These are phyloP conservation scores for Glandiceps talaboti DNA, from an alignment of 53 echinoderm and acorn worm species.

Conservation along the genomic window DNA sequence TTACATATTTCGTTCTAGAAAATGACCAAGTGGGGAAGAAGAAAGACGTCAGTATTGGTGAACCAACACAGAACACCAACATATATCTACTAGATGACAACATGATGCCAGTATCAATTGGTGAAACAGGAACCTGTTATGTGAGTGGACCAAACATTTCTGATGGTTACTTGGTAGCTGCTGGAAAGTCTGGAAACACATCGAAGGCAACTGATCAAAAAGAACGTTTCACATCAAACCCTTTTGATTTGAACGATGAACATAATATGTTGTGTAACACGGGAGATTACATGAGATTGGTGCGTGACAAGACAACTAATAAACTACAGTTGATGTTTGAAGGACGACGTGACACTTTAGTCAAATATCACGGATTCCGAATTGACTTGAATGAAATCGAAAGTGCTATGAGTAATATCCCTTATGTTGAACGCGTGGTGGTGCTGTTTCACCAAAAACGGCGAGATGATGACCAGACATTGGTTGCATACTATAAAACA, in stretches of 20 bases:
- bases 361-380: background rate
- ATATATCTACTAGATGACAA: background rate
- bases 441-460: background rate
- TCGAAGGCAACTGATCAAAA: background rate
- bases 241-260: background rate
- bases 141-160: background rate
- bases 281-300: background rate
- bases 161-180: background rate
- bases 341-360: background rate
- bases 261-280: background rate
- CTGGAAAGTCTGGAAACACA: background rate
- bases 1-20: background rate
- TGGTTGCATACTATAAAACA: background rate
- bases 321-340: background rate
- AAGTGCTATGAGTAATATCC: background rate
- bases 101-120: background rate
- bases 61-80: background rate
- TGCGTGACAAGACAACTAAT: background rate
- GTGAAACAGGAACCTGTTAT: background rate
- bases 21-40: background rate
- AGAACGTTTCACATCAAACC: background rate
- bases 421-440: background rate
- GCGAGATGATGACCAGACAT: background rate
- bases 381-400: background rate
- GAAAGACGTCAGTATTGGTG: background rate